Evolutionary conservation across 2,888 invertebrate species (phyloP).

Genomic region (Aspidiotus destructor): DNA sequence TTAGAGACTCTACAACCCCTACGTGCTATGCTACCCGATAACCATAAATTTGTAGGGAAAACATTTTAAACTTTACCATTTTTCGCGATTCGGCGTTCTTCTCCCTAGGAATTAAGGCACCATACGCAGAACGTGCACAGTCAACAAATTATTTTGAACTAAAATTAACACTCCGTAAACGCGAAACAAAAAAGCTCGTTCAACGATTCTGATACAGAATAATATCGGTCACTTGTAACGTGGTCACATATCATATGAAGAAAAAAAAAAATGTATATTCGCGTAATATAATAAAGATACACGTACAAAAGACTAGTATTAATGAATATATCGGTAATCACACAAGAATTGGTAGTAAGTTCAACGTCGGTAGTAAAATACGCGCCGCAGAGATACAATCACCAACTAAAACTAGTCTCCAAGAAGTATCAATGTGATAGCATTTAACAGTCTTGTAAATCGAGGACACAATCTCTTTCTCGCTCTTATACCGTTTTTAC

Average conservation of each 20-base stretch:
- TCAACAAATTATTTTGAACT: not conserved
- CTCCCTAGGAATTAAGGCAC: conserved; percentile 16
- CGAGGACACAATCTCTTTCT: conserved; percentile 26
- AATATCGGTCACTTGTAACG: conserved; percentile 27
- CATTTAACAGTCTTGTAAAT: conserved; percentile 32
- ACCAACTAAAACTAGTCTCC: conserved; percentile 29
- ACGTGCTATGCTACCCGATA: not conserved
- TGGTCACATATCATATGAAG: conserved; percentile 9
- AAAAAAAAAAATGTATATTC: not conserved
- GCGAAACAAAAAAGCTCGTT: not conserved
- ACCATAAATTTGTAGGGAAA: not conserved
- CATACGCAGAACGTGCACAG: conserved; percentile 13
- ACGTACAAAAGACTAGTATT: conserved; percentile 18
- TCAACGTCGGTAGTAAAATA: conserved; percentile 27
- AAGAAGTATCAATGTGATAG: conserved; percentile 32
- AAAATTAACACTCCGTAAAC: not conserved
- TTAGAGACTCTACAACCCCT: not conserved
- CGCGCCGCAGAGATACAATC: conserved; percentile 29
- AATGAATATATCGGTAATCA: conserved; percentile 10
- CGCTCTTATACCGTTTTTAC: conserved; percentile 10
- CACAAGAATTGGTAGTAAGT: conserved; percentile 19
- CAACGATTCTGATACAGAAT: not conserved
- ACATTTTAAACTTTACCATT: conserved; percentile 16
- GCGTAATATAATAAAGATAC: conserved; percentile 8
- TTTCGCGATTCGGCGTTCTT: conserved; percentile 23